A percentile compares a stretch with the other conserved stretches of the same genome.
Conservation (phyloP, 1,140 invertebrate species). For the Drosophila subobscura region DNA sequence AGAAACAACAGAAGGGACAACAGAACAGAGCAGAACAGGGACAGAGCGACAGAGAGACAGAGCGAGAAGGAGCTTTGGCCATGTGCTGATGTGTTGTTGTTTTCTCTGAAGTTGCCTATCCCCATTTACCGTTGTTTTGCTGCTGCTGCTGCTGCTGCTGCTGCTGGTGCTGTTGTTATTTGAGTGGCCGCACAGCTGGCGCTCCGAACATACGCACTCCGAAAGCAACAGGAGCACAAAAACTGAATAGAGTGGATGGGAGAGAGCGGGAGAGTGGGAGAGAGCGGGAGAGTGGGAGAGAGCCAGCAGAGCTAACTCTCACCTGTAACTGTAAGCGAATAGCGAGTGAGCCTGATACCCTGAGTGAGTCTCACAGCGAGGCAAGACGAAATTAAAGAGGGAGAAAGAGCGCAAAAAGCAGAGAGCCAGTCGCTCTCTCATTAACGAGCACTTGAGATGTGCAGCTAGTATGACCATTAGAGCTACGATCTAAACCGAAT, state of each 20-base stretch:
- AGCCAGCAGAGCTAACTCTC: no score
- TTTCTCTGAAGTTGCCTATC: constrained; percentile 27
- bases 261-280: no score
- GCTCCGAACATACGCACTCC: constrained; percentile 28
- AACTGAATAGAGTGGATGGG: constrained; percentile 2
- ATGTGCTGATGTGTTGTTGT: constrained; percentile 55
- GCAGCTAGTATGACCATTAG: no score
- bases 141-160: constrained; percentile 22
- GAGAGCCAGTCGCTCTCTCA: no score
- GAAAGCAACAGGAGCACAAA: constrained; percentile 35
- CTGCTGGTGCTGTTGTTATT: constrained; percentile 50
- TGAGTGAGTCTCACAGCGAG: no score
- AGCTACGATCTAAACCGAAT: no score
- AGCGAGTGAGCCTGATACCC: no score
- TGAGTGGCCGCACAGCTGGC: constrained; percentile 73
- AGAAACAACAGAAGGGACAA: constrained; percentile 59
- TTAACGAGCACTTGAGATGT: no score
- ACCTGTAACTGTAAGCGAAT: no score
- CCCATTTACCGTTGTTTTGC: neutral
- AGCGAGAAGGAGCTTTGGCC: constrained; percentile 15
- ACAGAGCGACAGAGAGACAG: neutral
- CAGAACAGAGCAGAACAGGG: constrained; percentile 2
- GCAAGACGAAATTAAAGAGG: no score
- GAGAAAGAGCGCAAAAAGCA: no score
- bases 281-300: no score